Percentiles rank a stretch among this genome's conserved stretches.
Conservation (phyloP, 2,797 vertebrate genomes). For the Manis javanica region DNA sequence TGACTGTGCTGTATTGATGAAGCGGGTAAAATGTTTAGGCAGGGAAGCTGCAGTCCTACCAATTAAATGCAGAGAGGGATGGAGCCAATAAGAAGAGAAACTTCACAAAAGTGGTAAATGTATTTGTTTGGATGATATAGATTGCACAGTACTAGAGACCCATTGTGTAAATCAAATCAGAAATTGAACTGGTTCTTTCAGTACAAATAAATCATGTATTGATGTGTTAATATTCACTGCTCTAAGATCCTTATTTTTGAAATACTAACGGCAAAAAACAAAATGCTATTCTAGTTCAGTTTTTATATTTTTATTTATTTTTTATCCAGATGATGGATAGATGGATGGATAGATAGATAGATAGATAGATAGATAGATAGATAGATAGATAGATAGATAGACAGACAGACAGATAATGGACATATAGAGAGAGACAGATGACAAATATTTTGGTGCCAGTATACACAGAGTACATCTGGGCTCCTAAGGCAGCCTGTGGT, state of each 20-base stretch:
- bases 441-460: neutral
- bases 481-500: neutral
- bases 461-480: neutral
- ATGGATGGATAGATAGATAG: neutral
- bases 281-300: neutral
- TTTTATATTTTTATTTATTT: conserved; percentile 42
- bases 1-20: conserved; percentile 18
- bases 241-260: conserved; percentile 15
- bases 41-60: neutral
- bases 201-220: conserved; percentile 51
- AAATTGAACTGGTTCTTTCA: conserved; percentile 46
- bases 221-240: neutral
- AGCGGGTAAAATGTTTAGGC: neutral
- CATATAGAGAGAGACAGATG: neutral
- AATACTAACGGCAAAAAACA: conserved; percentile 40
- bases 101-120: neutral
- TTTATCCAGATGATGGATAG: neutral
- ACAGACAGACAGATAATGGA: neutral
- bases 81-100: neutral
- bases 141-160: neutral
- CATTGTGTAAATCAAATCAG: conserved; percentile 29
- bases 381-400: no score
- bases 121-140: conserved; percentile 21
- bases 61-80: neutral
- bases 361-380: no score